A percentile compares a stretch with the other conserved stretches of the same genome.
These are phyloP conservation scores for Drosophila varians DNA, from an alignment of 1,140 invertebrate genomes.

Conservation along the genomic window DNA sequence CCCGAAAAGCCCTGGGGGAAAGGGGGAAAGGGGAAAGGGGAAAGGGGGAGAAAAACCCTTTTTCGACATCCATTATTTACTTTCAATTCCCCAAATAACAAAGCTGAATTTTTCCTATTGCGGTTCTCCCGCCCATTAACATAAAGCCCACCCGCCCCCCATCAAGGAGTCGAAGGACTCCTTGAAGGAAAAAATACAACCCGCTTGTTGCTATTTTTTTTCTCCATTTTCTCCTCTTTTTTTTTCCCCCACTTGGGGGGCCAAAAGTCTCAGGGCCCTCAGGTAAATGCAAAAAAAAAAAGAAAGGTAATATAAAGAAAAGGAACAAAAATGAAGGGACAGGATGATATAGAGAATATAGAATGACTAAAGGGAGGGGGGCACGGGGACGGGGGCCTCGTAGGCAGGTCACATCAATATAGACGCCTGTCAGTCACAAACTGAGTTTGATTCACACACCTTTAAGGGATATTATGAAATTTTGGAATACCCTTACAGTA, in stretches of 20 bases:
- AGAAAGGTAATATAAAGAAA: neutral
- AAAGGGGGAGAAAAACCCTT: slow-evolving; percentile 25
- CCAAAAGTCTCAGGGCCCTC: slow-evolving; percentile 22
- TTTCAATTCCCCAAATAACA: slow-evolving; percentile 71
- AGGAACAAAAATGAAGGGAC: neutral
- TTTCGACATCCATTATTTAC: slow-evolving; percentile 59
- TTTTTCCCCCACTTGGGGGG: slow-evolving; percentile 23
- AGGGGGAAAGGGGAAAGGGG: too few species aligned
- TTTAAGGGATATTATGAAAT: neutral
- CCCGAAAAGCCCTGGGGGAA: too few species aligned
- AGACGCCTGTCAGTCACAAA: slow-evolving; percentile 49
- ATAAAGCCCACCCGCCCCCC: too few species aligned
- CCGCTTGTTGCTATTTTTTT: slow-evolving; percentile 34
- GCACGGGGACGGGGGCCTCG: neutral
- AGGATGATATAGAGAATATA: slow-evolving; percentile 25
- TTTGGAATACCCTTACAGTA: neutral
- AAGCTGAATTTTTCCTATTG: slow-evolving; percentile 58
- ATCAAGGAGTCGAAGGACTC: slow-evolving; percentile 31
- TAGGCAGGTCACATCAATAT: slow-evolving; percentile 37
- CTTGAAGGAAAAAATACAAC: slow-evolving; percentile 29
- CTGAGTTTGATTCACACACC: slow-evolving; percentile 20
- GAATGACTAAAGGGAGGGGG: neutral
- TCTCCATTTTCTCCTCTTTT: neutral
- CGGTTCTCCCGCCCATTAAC: slow-evolving; percentile 43
- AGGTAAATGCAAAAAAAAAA: slow-evolving; percentile 25